phyloP scores from a whole-genome alignment of 2,888 invertebrate species.

The Habrosyne pyritoides region DNA sequence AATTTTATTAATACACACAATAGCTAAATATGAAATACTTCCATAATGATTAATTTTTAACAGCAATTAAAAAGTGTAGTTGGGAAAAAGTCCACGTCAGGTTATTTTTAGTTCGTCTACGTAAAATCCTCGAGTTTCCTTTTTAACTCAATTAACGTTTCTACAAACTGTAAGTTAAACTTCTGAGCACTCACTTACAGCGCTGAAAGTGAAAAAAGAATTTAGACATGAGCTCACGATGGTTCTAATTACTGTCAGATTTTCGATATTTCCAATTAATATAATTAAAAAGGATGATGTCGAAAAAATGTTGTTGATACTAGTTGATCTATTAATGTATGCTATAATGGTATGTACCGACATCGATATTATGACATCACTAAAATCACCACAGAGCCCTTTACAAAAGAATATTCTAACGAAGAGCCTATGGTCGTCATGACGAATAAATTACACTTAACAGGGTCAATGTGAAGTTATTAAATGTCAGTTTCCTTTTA shows the following conservation, averaged over 20 bases:
- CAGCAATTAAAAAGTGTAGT: background rate
- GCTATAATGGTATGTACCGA: slow-evolving; percentile 9
- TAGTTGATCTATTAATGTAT: background rate
- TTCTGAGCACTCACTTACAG: background rate
- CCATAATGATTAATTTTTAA: background rate
- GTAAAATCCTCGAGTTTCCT: background rate
- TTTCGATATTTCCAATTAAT: background rate
- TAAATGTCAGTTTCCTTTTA: slow-evolving; percentile 5
- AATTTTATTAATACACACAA: background rate
- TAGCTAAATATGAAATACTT: background rate
- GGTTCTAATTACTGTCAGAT: background rate
- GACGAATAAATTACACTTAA: slow-evolving; percentile 33
- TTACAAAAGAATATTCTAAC: slow-evolving; percentile 40
- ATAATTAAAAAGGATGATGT: background rate
- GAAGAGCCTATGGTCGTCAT: slow-evolving; percentile 34
- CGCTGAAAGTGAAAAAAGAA: background rate
- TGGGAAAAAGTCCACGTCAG: background rate
- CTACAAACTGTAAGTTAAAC: background rate
- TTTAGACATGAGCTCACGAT: background rate
- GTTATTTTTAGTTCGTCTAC: background rate
- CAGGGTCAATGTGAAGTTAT: slow-evolving; percentile 7
- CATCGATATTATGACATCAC: slow-evolving; percentile 21
- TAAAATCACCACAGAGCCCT: slow-evolving; percentile 33
- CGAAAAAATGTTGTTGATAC: background rate
- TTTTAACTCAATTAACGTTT: background rate